Conservation (phyloP, 30 jellyfish, hydroid and myxozoan species). For the Calvadosia cruxmelitensis region DNA sequence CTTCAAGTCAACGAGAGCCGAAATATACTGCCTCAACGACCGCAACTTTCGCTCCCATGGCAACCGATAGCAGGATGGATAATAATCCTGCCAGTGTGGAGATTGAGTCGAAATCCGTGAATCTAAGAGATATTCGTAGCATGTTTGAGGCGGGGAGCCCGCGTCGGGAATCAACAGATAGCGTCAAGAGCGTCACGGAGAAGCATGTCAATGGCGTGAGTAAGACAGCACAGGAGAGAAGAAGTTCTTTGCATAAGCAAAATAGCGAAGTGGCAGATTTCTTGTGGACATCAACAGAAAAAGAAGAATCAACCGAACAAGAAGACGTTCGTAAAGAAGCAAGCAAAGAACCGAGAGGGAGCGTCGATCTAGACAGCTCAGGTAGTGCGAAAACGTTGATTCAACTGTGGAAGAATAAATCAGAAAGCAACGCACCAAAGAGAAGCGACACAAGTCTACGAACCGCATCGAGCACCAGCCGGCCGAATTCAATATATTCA, state of each 20-base stretch:
- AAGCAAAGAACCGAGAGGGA: too few relatives aligned
- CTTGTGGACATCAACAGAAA: not conserved
- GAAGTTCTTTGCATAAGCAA: not conserved
- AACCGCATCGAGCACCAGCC: too few relatives aligned
- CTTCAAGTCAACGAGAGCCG: not conserved
- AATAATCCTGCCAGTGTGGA: not conserved
- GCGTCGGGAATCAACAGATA: not conserved
- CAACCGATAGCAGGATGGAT: not conserved
- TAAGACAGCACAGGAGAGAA: not conserved
- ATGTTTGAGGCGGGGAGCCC: not conserved
- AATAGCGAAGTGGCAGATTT: not conserved
- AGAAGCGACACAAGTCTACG: too few relatives aligned
- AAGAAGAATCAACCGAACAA: not conserved
- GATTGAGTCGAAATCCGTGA: not conserved
- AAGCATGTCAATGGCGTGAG: not conserved
- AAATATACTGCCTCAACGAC: too few relatives aligned
- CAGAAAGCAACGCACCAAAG: too few relatives aligned
- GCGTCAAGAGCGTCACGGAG: not conserved
- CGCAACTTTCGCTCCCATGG: not conserved
- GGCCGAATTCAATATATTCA: too few relatives aligned
- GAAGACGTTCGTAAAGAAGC: not conserved
- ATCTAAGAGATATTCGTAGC: not conserved
- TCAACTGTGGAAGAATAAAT: not conserved
- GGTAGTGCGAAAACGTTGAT: not conserved
- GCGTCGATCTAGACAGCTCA: not conserved